Percentiles rank a stretch among this genome's conserved stretches.
phyloP scores from a whole-genome alignment of 2,113 vertebrate species.

The Pterocles burchelli region DNA sequence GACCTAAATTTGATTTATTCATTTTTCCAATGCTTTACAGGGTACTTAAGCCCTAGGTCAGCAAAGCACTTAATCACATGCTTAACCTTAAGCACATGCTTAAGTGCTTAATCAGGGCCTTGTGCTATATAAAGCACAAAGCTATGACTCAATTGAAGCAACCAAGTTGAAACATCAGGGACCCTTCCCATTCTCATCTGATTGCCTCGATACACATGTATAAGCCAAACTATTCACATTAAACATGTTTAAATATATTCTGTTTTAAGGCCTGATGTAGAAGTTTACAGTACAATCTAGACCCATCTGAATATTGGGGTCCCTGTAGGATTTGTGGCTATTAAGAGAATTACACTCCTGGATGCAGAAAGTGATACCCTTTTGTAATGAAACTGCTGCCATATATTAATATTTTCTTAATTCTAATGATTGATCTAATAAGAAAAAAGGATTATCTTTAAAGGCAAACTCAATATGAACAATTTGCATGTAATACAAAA shows the following conservation, averaged over 20 bases:
- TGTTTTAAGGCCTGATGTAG: background rate
- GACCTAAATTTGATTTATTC: conserved; percentile 69
- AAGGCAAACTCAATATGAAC: background rate
- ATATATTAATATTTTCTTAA: background rate
- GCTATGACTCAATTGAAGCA: conserved; percentile 19
- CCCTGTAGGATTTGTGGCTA: background rate
- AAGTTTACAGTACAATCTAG: background rate
- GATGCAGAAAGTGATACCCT: background rate
- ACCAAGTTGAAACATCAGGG: background rate
- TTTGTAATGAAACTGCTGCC: background rate
- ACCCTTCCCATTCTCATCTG: background rate
- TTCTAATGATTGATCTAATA: background rate
- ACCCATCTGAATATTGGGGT: background rate
- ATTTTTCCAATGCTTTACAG: conserved; percentile 58
- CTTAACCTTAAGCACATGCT: conserved; percentile 70
- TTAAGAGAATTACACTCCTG: background rate
- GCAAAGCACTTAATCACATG: conserved; percentile 64
- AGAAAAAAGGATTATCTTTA: background rate
- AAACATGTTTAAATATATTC: background rate
- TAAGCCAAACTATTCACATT: background rate
- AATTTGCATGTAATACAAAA: conserved; percentile 5
- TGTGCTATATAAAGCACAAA: conserved; percentile 55
- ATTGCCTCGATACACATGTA: background rate
- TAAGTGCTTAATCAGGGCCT: conserved; percentile 64
- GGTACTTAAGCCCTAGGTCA: conserved; percentile 63